These are phyloP conservation scores for Drosophila eohydei DNA, from an alignment of 2,888 invertebrate species.

Conservation along the genomic window DNA sequence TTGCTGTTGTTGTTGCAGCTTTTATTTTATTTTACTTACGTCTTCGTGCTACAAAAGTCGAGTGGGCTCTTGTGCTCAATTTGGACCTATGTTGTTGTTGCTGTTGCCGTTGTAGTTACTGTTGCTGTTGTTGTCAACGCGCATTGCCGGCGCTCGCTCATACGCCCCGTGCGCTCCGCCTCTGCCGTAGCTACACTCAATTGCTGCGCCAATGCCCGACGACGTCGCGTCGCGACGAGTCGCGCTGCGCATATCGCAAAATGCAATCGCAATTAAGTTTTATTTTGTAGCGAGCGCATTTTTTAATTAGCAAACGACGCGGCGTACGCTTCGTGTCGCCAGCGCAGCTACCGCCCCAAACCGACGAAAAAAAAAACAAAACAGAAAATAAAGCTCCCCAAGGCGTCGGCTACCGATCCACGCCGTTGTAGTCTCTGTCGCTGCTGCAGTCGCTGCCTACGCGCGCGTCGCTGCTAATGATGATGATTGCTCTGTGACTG, in stretches of 20 bases:
- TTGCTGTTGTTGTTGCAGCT: conserved; percentile 30
- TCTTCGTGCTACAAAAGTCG: conserved; percentile 54
- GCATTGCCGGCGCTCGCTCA: conserved; percentile 51
- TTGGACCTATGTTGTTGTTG: conserved; percentile 40
- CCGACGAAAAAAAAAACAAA: conserved; percentile 22
- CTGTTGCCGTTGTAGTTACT: conserved; percentile 14
- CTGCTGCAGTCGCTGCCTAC: conserved; percentile 37
- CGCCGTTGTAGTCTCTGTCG: conserved; percentile 5
- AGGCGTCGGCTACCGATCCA: conserved; percentile 37
- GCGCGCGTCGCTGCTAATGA: conserved; percentile 55
- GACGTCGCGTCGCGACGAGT: conserved; percentile 34
- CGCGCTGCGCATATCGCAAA: conserved; percentile 70
- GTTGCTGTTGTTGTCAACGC: conserved; percentile 42
- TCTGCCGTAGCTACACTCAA: conserved; percentile 25
- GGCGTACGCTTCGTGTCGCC: conserved; percentile 61
- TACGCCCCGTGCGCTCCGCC: conserved; percentile 46
- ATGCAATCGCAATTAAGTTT: conserved; percentile 82
- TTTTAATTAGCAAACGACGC: conserved; percentile 77
- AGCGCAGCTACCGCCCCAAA: conserved; percentile 41
- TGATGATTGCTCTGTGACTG: conserved; percentile 60
- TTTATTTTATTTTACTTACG: conserved; percentile 28
- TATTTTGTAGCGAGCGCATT: conserved; percentile 80
- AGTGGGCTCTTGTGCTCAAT: conserved; percentile 67
- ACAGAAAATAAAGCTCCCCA: conserved; percentile 26
- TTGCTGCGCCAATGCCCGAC: conserved; percentile 63